These are phyloP conservation scores for Tricholaema leucomelas DNA, from an alignment of 2,113 vertebrate genomes.

Conservation along the genomic window DNA sequence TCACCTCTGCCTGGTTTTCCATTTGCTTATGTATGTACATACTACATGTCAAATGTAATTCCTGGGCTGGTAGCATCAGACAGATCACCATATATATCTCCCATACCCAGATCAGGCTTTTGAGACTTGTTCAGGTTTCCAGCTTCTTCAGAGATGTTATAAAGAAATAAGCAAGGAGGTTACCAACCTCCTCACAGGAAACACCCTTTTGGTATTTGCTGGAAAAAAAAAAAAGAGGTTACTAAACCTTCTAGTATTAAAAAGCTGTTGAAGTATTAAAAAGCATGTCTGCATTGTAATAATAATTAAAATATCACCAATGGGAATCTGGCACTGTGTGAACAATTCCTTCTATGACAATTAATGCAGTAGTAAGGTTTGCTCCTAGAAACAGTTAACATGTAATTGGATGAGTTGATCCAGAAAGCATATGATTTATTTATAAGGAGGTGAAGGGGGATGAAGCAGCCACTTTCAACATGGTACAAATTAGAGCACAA, in stretches of 20 bases:
- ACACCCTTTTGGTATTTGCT: not conserved
- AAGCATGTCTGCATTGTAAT: constrained; percentile 1
- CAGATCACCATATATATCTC: not conserved
- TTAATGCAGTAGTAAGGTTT: constrained; percentile 57
- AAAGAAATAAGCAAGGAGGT: not conserved
- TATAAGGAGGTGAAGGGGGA: constrained; percentile 6
- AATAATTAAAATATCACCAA: constrained; percentile 21
- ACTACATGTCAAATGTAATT: not conserved
- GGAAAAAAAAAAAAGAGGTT: not conserved
- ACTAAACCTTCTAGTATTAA: not conserved
- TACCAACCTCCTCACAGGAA: not conserved
- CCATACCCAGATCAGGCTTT: not conserved
- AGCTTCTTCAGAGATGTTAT: not conserved
- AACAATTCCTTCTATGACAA: constrained; percentile 42
- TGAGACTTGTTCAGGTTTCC: not conserved
- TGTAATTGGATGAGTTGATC: constrained; percentile 63
- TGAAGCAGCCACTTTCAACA: not conserved
- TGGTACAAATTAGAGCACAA: not conserved
- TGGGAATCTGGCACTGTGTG: not conserved
- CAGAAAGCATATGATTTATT: constrained; percentile 67
- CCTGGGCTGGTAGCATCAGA: not conserved
- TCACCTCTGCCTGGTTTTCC: too few species aligned
- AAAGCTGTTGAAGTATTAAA: not conserved
- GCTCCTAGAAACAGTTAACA: constrained; percentile 63
- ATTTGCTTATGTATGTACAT: rapidly evolving